These are phyloP conservation scores for Megalops atlanticus DNA, from an alignment of 2,113 vertebrate species.

Conservation along the genomic window DNA sequence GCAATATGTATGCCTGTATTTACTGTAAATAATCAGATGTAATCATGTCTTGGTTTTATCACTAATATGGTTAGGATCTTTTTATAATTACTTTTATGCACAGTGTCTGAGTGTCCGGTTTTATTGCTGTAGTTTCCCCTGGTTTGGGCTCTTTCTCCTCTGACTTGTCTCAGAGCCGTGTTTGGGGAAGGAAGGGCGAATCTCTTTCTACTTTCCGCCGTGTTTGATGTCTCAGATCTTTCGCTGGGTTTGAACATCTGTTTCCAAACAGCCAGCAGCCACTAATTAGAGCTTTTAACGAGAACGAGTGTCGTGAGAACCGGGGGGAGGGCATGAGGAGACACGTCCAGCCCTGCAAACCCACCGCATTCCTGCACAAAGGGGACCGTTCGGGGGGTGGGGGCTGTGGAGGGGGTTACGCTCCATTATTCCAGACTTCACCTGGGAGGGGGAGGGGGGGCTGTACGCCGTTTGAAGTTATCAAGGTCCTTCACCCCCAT, in stretches of 20 bases:
- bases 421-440: slow-evolving; percentile 56
- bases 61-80: too few species aligned
- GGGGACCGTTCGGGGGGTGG: slow-evolving; percentile 53
- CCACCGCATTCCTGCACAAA: slow-evolving; percentile 71
- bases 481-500: slow-evolving; percentile 32
- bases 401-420: slow-evolving; percentile 37
- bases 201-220: slow-evolving; percentile 69
- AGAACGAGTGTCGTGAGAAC: slow-evolving; percentile 80
- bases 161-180: slow-evolving; percentile 36
- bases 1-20: too few species aligned
- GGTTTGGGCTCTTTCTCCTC: not conserved
- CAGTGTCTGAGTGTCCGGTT: too few species aligned
- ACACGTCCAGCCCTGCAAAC: slow-evolving; percentile 71
- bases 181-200: slow-evolving; percentile 64
- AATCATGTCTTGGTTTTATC: not conserved
- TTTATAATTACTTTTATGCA: too few species aligned
- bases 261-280: slow-evolving; percentile 82
- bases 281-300: slow-evolving; percentile 89
- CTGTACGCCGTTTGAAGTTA: slow-evolving; percentile 47
- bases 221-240: slow-evolving; percentile 74
- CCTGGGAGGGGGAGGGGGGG: slow-evolving; percentile 52
- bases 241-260: slow-evolving; percentile 82
- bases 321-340: slow-evolving; percentile 78
- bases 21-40: not conserved
- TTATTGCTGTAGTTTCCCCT: not conserved